Evolutionary conservation across 2,113 vertebrate species (phyloP).

Genomic region (Anser brachyrhynchus): DNA sequence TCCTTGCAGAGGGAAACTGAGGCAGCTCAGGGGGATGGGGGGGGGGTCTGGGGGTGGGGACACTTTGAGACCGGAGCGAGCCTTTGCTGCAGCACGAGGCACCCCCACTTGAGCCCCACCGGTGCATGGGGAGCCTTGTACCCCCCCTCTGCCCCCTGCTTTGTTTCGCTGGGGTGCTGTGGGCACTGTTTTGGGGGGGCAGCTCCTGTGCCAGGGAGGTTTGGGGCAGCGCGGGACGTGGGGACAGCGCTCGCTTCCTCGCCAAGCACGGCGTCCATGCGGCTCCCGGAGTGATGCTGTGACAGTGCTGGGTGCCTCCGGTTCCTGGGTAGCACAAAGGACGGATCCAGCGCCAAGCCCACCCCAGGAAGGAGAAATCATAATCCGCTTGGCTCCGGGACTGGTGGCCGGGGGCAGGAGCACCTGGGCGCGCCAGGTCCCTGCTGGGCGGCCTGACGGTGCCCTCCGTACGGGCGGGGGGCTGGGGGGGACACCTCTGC

Average conservation of each 20-base stretch:
- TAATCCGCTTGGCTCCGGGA: accelerated
- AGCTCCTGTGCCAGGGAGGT: not conserved
- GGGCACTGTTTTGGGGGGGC: not conserved
- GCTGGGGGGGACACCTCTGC: accelerated
- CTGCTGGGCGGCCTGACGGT: not conserved
- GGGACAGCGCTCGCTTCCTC: not conserved
- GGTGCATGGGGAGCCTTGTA: not conserved
- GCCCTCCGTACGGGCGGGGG: accelerated
- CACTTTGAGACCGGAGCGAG: not conserved
- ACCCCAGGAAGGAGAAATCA: not conserved
- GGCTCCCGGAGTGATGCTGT: not conserved
- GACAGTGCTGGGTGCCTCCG: not conserved
- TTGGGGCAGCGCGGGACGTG: not conserved
- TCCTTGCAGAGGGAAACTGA: not conserved
- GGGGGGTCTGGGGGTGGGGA: not conserved
- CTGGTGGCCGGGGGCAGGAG: not conserved
- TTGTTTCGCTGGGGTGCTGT: not conserved
- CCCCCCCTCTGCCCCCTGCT: not conserved
- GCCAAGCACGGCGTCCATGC: not conserved
- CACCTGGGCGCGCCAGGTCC: accelerated
- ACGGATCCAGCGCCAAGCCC: accelerated
- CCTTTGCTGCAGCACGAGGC: accelerated
- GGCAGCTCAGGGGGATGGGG: not conserved
- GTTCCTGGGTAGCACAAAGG: not conserved
- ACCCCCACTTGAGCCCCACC: accelerated